Evolutionary conservation across 2,888 invertebrate genomes (phyloP).

Genomic region (Drosophila pseudotalamancana): DNA sequence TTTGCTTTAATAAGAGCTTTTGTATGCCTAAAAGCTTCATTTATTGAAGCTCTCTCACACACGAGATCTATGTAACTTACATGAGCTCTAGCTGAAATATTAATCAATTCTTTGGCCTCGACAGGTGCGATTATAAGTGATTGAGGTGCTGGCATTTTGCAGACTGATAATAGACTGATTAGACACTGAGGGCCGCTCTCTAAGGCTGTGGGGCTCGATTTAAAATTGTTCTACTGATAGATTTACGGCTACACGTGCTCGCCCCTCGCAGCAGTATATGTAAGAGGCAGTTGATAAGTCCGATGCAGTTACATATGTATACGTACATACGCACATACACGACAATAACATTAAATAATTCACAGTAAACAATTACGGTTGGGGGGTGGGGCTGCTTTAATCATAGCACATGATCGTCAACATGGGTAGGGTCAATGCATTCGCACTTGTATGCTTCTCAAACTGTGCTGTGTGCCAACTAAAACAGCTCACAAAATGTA

Average conservation of each 20-base stretch:
- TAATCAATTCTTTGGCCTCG: conserved; percentile 13
- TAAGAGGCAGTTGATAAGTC: conserved; percentile 1
- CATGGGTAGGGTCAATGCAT: conserved; percentile 68
- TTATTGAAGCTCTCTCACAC: neutral
- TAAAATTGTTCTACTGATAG: conserved; percentile 13
- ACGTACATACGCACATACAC: neutral
- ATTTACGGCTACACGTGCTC: conserved; percentile 21
- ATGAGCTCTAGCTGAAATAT: conserved; percentile 8
- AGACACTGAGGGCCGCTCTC: conserved; percentile 7
- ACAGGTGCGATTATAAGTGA: neutral
- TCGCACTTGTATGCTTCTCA: conserved; percentile 28
- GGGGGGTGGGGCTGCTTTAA: conserved; percentile 34
- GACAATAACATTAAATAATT: conserved; percentile 40
- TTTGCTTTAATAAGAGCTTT: neutral
- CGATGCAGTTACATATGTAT: conserved; percentile 1
- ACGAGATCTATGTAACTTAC: conserved; percentile 10
- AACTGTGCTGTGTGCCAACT: conserved; percentile 39
- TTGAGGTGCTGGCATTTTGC: conserved; percentile 12
- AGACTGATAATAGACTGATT: conserved; percentile 20
- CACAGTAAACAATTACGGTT: neutral
- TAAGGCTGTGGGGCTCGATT: neutral
- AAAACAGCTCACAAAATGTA: conserved; percentile 33
- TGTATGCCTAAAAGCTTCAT: conserved; percentile 1
- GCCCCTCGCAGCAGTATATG: neutral
- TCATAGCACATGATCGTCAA: conserved; percentile 59